Percentiles rank a stretch among this genome's conserved stretches.
Conservation (phyloP, 2,113 vertebrate species). For the Phylloscopus whistleri region DNA sequence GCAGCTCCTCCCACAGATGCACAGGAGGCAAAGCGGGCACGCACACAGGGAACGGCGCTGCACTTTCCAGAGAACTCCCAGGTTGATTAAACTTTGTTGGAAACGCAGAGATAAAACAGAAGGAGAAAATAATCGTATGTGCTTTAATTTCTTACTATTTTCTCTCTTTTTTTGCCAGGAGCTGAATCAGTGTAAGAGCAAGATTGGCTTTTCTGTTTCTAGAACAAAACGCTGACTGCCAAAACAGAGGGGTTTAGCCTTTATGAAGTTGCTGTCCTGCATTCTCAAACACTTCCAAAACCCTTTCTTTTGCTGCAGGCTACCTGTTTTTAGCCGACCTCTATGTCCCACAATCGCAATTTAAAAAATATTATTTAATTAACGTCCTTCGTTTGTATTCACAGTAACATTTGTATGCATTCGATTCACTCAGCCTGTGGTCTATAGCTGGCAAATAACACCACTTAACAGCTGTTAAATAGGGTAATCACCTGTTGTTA, state of each 20-base stretch:
- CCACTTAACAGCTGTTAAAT: conserved; percentile 73
- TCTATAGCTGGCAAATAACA: conserved; percentile 57
- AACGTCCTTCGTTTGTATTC: conserved; percentile 10
- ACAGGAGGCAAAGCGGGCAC: not conserved
- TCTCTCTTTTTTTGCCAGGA: not conserved
- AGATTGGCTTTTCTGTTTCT: not conserved
- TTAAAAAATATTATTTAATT: conserved; percentile 24
- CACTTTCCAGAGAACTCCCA: not conserved
- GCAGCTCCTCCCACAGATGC: not conserved
- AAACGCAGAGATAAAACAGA: not conserved
- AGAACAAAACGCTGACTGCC: not conserved
- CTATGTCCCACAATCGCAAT: not conserved
- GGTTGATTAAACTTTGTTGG: not conserved
- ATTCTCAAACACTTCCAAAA: not conserved
- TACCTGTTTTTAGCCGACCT: not conserved
- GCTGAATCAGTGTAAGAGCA: not conserved
- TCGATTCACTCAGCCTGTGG: conserved; percentile 36
- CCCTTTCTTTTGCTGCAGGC: not conserved
- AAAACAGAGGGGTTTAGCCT: not conserved
- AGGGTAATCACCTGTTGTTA: conserved; percentile 70
- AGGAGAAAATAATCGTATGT: conserved; percentile 8
- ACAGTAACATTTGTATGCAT: conserved; percentile 18
- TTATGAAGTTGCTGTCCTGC: not conserved
- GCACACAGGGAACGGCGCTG: not conserved
- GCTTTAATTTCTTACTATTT: not conserved